Conservation (phyloP, 2,113 vertebrate species). For the Heterochromis multidens region DNA sequence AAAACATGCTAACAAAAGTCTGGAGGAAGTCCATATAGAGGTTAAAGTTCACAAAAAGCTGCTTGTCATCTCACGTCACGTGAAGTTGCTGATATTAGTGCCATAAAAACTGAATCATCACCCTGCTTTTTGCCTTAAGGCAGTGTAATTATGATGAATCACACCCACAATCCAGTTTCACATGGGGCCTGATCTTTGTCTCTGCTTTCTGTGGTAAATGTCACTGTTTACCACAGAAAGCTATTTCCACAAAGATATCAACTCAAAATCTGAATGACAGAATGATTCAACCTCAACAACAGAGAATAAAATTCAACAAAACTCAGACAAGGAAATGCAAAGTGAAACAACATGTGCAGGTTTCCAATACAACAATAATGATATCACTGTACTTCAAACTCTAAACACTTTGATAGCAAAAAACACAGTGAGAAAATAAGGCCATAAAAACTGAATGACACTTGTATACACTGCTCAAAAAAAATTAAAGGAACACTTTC, state of each 20-base stretch:
- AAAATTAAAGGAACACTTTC: too few relatives aligned
- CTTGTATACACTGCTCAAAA: too few relatives aligned
- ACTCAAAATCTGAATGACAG: not conserved
- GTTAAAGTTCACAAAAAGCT: not conserved
- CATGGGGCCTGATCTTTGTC: not conserved
- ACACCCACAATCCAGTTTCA: not conserved
- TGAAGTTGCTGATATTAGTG: not conserved
- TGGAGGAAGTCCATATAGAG: not conserved
- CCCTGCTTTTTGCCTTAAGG: not conserved
- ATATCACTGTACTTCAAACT: not conserved
- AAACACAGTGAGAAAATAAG: not conserved
- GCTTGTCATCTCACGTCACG: not conserved
- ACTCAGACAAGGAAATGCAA: not conserved
- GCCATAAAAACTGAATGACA: not conserved
- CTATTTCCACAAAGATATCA: not conserved
- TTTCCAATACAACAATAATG: not conserved
- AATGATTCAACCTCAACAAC: not conserved
- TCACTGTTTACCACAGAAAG: not conserved
- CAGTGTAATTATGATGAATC: not conserved
- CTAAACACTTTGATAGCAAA: not conserved
- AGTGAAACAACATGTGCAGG: rapidly evolving
- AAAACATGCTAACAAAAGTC: not conserved
- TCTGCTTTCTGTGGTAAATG: not conserved
- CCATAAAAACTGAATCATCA: not conserved
- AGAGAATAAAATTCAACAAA: not conserved